Base-by-base conservation (phyloP, 2,888 invertebrate species). In the Chrysolina oricalcia region DNA sequence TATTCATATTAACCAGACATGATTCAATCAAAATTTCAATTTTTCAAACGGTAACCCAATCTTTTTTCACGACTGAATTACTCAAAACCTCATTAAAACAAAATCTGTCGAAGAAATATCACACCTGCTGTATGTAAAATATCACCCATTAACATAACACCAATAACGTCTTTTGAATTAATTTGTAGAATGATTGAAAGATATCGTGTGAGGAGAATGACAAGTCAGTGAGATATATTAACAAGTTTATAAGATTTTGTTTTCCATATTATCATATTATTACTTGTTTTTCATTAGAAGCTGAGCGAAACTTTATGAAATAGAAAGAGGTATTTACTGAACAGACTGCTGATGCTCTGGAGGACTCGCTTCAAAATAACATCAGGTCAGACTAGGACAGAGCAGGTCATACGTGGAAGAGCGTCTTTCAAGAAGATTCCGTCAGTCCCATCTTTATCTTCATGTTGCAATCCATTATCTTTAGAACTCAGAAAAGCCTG, bases 101-200 rank as follows among this genome's bases (percentile, higher is more conserved):
- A 50, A 35, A 21, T 19, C 68, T 68, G 53, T 53, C 56, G 53
- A 48, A 40, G 50, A 50, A 67, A 50, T 48, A 35, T 19, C 53
- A 68, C 68, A 68, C 68, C 68, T 68, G 53, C 68, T 40, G 13
- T 10, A 35, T 35, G 53, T 8, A 40, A 68, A 6, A 56, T 23
- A 68, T 68, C 17, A 53, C 56, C 19, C 35, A 53, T 68, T 40
- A 68, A 48, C 67, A 67, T 27, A 59, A n/a, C 27, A 35, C 35
- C 35, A 4, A 35, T 6, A 35, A 35, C 35, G 11, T 53, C 21
- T 21, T 15, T 59, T n/a, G 10, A 59, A 56, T 27, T 59, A 59
- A 27, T 59, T 35, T 48, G 9, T 40, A 35, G 17, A 35, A 41
- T 21, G 66, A 66, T n/a, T 6, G 43, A 43, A 43, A 15, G 1